Evolutionary conservation across 2,888 invertebrate species (phyloP).

Genomic region (Cryptocephalus moraei): DNA sequence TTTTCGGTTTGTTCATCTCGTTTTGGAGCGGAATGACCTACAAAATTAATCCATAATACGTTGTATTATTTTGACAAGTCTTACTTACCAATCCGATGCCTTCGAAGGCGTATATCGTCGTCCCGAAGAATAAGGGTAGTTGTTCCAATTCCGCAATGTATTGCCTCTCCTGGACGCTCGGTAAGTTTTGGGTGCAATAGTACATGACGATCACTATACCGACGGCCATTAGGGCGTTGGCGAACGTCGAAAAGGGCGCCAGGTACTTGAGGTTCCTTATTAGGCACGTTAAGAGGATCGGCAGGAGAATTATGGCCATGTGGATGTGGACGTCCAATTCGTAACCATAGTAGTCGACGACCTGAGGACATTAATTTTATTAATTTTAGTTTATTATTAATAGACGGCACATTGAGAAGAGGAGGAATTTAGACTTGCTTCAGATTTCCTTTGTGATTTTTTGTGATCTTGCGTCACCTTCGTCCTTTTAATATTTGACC

Average conservation of each 20-base stretch:
- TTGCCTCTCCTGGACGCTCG: conserved; percentile 47
- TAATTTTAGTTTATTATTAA: too few species aligned
- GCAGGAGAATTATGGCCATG: conserved; percentile 63
- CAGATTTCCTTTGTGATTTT: too few species aligned
- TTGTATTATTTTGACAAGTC: not conserved
- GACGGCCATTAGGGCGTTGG: conserved; percentile 64
- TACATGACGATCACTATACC: conserved; percentile 72
- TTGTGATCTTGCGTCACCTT: too few species aligned
- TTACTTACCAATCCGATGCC: conserved; percentile 76
- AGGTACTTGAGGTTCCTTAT: conserved; percentile 67
- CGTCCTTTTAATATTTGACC: too few species aligned
- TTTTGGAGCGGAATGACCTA: conserved; percentile 90
- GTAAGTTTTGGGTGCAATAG: conserved; percentile 63
- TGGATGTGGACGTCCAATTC: conserved; percentile 56
- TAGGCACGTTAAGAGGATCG: conserved; percentile 63
- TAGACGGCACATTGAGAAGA: too few species aligned
- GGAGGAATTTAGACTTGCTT: too few species aligned
- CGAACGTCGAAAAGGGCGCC: conserved; percentile 67
- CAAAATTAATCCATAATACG: conserved; percentile 4
- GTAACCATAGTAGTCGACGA: conserved; percentile 53
- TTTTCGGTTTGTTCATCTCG: conserved; percentile 71
- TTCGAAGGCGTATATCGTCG: conserved; percentile 93
- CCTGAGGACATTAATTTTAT: conserved; percentile 41
- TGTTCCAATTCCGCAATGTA: conserved; percentile 49
- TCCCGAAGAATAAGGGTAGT: conserved; percentile 88